Percentiles rank a stretch among this genome's conserved stretches.
phyloP scores from a whole-genome alignment of 2,888 invertebrate genomes.

The Scrobipalpa atriplicella region DNA sequence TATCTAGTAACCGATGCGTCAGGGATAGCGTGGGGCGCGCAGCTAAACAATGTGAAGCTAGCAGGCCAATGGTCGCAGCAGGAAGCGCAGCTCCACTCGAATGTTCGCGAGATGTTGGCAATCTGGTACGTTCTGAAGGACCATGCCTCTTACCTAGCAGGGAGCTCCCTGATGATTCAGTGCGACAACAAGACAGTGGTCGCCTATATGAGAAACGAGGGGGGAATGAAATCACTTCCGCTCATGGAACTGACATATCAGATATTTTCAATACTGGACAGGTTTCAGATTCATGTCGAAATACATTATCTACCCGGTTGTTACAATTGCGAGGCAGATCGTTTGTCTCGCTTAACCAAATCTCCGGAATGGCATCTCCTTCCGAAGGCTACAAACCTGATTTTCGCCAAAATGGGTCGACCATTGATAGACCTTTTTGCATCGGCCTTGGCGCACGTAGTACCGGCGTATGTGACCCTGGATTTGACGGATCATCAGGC shows the following conservation, averaged over 20 bases:
- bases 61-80: conserved; percentile 10
- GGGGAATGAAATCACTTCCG: conserved; percentile 41
- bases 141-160: background rate
- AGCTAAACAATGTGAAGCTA: conserved; percentile 21
- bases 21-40: conserved; percentile 34
- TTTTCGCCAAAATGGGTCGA: conserved; percentile 35
- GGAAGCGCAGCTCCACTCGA: conserved; percentile 18
- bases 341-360: conserved; percentile 34
- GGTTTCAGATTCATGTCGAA: conserved; percentile 32
- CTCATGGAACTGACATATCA: conserved; percentile 36
- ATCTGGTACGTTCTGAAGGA: background rate
- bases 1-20: conserved; percentile 38
- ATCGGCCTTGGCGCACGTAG: conserved; percentile 31
- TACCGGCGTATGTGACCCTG: conserved; percentile 31
- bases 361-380: conserved; percentile 41
- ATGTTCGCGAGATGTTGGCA: conserved; percentile 31
- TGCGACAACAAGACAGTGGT: conserved; percentile 43
- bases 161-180: conserved; percentile 28
- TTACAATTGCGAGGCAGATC: conserved; percentile 40
- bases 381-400: conserved; percentile 28
- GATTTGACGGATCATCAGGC: conserved; percentile 34
- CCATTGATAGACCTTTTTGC: conserved; percentile 38
- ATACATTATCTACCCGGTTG: conserved; percentile 38
- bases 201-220: conserved; percentile 43
- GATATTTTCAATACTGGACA: conserved; percentile 34